phyloP scores from a whole-genome alignment of 1,140 invertebrate genomes.

The Drosophila sturtevanti region DNA sequence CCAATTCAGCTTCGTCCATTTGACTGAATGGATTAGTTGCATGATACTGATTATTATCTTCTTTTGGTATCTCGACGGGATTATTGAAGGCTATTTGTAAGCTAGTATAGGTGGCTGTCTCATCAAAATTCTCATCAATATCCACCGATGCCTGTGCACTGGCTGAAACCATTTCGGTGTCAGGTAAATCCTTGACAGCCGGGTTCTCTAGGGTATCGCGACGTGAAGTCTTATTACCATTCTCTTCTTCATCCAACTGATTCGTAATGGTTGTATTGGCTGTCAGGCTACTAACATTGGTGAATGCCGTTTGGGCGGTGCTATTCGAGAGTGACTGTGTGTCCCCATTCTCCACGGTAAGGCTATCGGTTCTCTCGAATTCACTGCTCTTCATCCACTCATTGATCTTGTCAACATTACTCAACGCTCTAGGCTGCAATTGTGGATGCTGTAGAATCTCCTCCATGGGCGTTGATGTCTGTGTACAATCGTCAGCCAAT shows the following conservation, averaged over 20 bases:
- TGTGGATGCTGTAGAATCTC: slow-evolving; percentile 69
- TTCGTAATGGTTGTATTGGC: slow-evolving; percentile 75
- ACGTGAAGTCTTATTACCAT: slow-evolving; percentile 86
- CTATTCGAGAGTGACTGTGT: slow-evolving; percentile 51
- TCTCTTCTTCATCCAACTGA: slow-evolving; percentile 83
- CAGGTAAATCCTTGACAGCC: slow-evolving; percentile 70
- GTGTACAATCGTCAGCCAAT: slow-evolving; percentile 67
- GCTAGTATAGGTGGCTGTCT: slow-evolving; percentile 91
- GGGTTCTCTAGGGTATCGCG: slow-evolving; percentile 82
- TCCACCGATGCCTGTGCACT: slow-evolving; percentile 83
- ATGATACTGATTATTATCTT: slow-evolving; percentile 28
- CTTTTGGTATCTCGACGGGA: slow-evolving; percentile 84
- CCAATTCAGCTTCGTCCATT: slow-evolving; percentile 63
- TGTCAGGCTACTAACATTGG: slow-evolving; percentile 66
- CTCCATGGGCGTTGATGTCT: slow-evolving; percentile 77
- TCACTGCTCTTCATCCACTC: slow-evolving; percentile 80
- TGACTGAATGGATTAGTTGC: slow-evolving; percentile 62
- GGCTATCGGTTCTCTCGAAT: slow-evolving; percentile 75
- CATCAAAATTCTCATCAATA: slow-evolving; percentile 87
- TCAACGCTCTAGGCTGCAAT: slow-evolving; percentile 52
- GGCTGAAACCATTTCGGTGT: slow-evolving; percentile 38
- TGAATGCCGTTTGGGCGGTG: slow-evolving; percentile 68
- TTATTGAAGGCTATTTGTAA: slow-evolving; percentile 93
- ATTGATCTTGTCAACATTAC: slow-evolving; percentile 74
- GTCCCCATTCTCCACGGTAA: slow-evolving; percentile 76